Base-by-base conservation (phyloP, 2,113 vertebrate species). In the Pangasianodon hypophthalmus region DNA sequence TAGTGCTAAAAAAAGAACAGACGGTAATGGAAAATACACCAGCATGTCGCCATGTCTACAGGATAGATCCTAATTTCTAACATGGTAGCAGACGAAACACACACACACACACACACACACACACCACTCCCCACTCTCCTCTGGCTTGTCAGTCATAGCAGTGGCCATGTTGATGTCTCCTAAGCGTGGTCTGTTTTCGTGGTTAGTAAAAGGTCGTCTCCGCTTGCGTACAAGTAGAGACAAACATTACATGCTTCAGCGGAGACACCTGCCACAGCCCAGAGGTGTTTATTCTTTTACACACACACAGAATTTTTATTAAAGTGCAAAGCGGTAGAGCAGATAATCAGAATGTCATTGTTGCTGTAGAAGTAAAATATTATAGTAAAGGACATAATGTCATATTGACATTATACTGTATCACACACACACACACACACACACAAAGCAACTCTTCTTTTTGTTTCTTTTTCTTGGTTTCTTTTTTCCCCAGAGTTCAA, bases 181-280 rank as follows among this genome's bases (percentile, higher is more conserved):
- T 71, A 81, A 77, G 62, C 67, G 26, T 77, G 11, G 46, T 41
- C 86, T 64, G 79, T 83, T 54, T 73, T 50, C 41, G 26, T 54
- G 56, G 48, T 69, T 62, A 85, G 54, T 26, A 79, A 75, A 87
- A 84, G 90, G 73, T 91, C 79, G 50, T 67, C 67, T 84, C 82
- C 50, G 32, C 69, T 87, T n/a, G 52, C 75, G 67, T 88, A 50
- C 86, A 86, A 73, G 50, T 87, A 86, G 21, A 71, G 50, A 73
- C 37, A 88, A 91, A 90, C 86, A 90, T 88, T 83, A 80, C 91
- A 87, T 85, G 86, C 88, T 91, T 83, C 73, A 82, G 62, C 19
- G 50, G 73, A 88, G 88, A 64, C 86, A 81, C 83, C 82, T 88
- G 88, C 86, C 81, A 90, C 80, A 77, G 81, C 86, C 64, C 83